phyloP scores from a whole-genome alignment of 2,797 vertebrate species.

The Parauchenoglanis punctatus region DNA sequence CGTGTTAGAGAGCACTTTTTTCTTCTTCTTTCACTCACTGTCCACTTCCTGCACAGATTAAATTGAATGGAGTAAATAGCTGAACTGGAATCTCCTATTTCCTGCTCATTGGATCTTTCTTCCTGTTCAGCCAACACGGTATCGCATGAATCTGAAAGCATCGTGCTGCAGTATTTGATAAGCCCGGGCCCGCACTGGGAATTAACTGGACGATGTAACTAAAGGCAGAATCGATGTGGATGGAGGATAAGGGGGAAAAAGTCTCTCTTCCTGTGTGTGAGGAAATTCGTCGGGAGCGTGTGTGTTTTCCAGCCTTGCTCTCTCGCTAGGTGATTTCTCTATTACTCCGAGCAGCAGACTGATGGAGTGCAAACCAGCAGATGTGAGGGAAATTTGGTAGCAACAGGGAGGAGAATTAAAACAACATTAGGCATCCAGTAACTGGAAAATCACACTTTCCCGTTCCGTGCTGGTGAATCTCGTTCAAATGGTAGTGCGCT shows the following conservation, averaged over 20 bases:
- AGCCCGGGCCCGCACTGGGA: conserved; percentile 26
- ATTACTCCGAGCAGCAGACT: conserved; percentile 56
- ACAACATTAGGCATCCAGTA: conserved; percentile 55
- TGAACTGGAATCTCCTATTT: conserved; percentile 52
- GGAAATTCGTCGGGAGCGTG: conserved; percentile 25
- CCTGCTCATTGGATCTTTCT: conserved; percentile 32
- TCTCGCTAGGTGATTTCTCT: conserved; percentile 59
- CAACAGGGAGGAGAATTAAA: conserved; percentile 68
- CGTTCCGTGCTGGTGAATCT: conserved; percentile 53
- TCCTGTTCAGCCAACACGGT: conserved; percentile 33
- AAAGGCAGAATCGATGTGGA: conserved; percentile 50
- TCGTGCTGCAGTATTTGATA: conserved; percentile 23
- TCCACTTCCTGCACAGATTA: conserved; percentile 51
- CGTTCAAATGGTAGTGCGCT: conserved; percentile 53
- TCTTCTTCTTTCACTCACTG: conserved; percentile 41
- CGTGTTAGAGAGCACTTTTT: conserved; percentile 41
- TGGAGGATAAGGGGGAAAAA: conserved; percentile 26
- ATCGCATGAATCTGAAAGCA: conserved; percentile 42
- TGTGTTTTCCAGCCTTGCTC: conserved; percentile 38
- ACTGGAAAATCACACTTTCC: conserved; percentile 61
- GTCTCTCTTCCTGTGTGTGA: conserved; percentile 36
- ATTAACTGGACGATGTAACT: conserved; percentile 50
- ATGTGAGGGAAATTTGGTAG: conserved; percentile 64
- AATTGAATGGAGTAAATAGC: conserved; percentile 47
- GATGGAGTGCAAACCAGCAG: conserved; percentile 62